Conservation (phyloP, 2,113 vertebrate genomes). For the Tricholaema leucomelas region DNA sequence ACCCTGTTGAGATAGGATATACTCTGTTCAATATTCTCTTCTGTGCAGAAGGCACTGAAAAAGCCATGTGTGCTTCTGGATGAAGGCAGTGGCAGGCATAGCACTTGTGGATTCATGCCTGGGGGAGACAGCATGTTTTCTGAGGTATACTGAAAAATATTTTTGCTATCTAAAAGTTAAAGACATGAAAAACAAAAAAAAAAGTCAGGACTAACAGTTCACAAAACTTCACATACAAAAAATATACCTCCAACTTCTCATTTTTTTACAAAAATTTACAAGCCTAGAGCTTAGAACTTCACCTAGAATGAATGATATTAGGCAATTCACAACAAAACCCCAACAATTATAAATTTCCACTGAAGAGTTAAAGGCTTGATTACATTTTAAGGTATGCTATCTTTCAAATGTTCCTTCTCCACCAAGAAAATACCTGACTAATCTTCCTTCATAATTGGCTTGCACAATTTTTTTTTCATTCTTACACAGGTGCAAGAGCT, state of each 20-base stretch:
- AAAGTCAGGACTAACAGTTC: neutral
- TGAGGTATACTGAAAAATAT: constrained; percentile 80
- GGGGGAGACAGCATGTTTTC: constrained; percentile 81
- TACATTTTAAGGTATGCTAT: neutral
- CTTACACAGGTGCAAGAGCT: neutral
- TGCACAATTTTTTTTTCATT: neutral
- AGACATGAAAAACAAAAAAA: constrained; percentile 41
- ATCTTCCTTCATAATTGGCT: neutral
- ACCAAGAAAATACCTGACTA: neutral
- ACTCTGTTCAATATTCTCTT: constrained; percentile 90
- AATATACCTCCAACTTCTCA: neutral
- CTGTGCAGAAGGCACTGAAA: constrained; percentile 91
- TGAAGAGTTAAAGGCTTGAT: neutral
- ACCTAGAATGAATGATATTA: neutral
- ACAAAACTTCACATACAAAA: neutral
- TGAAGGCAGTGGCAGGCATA: constrained; percentile 76
- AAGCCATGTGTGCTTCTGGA: constrained; percentile 81
- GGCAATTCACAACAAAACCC: neutral
- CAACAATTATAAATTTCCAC: neutral
- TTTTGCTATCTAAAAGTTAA: constrained; percentile 80
- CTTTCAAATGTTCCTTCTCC: neutral
- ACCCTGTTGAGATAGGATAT: constrained; percentile 92
- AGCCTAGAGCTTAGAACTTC: neutral
- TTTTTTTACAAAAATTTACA: neutral
- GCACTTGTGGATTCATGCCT: constrained; percentile 78